Evolutionary conservation across 2,113 vertebrate species (phyloP).

Genomic region (Monopterus albus): DNA sequence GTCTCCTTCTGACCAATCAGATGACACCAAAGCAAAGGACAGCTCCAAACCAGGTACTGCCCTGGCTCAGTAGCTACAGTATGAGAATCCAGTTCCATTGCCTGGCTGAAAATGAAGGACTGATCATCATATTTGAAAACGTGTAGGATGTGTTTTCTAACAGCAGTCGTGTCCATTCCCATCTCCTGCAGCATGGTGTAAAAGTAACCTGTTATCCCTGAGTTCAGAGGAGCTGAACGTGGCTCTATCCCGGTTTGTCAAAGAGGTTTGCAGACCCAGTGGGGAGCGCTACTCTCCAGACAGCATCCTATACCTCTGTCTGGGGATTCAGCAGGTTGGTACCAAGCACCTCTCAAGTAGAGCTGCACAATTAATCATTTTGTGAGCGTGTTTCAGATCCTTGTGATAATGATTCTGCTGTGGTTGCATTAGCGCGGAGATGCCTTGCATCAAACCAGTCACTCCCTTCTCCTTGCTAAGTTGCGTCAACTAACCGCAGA

Average conservation of each 20-base stretch:
- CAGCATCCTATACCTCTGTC: constrained; percentile 97
- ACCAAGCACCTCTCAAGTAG: neutral
- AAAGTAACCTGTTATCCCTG: constrained; percentile 88
- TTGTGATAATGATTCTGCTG: too few relatives aligned
- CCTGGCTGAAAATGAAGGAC: neutral
- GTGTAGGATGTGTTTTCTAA: neutral
- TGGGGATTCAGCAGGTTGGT: constrained; percentile 97
- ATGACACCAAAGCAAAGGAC: constrained; percentile 83
- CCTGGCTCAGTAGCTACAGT: neutral
- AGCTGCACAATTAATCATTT: too few relatives aligned
- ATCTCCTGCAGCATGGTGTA: constrained; percentile 86
- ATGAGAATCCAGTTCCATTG: neutral
- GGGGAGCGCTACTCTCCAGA: constrained; percentile 94
- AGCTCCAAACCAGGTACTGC: constrained; percentile 81
- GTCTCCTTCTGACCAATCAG: constrained; percentile 76
- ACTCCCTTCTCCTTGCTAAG: too few relatives aligned
- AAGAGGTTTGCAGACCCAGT: constrained; percentile 90
- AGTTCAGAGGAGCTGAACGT: constrained; percentile 87
- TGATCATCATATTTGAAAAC: neutral
- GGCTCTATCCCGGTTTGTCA: constrained; percentile 90
- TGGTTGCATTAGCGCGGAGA: too few relatives aligned
- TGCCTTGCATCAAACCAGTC: too few relatives aligned
- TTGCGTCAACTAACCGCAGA: too few relatives aligned
- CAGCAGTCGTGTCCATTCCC: constrained; percentile 3
- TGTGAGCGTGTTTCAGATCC: too few relatives aligned